Base-by-base conservation (phyloP, 2,797 vertebrate genomes). In the Coendou prehensilis region DNA sequence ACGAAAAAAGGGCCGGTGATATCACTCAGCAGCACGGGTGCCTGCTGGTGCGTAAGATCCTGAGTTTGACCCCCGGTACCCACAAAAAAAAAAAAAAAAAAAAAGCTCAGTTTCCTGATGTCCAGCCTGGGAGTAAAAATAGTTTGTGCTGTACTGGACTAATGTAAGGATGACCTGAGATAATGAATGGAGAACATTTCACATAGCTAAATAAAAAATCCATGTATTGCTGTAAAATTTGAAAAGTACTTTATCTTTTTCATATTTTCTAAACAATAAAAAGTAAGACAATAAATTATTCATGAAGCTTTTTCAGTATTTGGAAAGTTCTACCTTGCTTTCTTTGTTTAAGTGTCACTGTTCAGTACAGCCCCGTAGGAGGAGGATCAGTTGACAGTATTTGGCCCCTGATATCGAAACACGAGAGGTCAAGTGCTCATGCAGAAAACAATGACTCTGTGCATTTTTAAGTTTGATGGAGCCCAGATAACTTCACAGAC, bases 181-280 rank as follows among this genome's bases (percentile, higher is more conserved):
- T 50, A 93, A 83, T 47, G 14, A 7, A 15, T 18, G 6, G 28
- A 57, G 57, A 87, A 5, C n/a, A 64, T 6, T 86, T 90, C 50
- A 75, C 47, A 78, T 63, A 30, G 30, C 79, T 89, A 89, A 50
- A 89, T 61, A 84, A 33, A 89, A 54, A 47, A 81, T 41, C 57
- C 41, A 0, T 57, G 9, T 33, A 15, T 79, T 50, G 61, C 41
- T 71, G 20, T 76, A 5, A 33, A 78, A 9, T 47, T 94, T 87
- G 50, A 89, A 91, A 90, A 89, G 37, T 45, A 47, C 75, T 71
- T 93, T 88, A 73, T 87, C 15, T 92, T 61, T 85, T 97, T 96
- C 73, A 14, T 30, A 69, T 92, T 96, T 92, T 64, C 79, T 92
- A 87, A 97, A 78, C 0, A 67, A 83, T 79, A 64, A 59, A 89